Conservation (phyloP, 2,888 invertebrate genomes). For the Entomobrya multifasciata region DNA sequence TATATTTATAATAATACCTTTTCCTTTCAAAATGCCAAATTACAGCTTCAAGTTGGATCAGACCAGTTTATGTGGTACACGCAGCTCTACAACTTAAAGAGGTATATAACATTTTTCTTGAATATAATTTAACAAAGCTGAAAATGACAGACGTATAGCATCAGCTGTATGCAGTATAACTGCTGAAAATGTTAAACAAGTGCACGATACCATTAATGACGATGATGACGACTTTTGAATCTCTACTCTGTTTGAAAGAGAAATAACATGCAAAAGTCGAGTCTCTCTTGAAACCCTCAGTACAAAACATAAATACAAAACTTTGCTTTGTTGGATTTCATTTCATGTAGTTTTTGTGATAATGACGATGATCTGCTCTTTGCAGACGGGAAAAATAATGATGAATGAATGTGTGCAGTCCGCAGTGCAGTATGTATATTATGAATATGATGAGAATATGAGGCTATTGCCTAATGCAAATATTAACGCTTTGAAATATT, state of each 20-base stretch:
- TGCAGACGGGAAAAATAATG: conserved; percentile 2
- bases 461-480: neutral
- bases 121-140: neutral
- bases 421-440: neutral
- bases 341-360: neutral
- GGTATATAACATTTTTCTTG: neutral
- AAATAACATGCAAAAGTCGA: neutral
- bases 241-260: conserved; percentile 7
- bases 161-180: conserved; percentile 27
- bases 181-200: neutral
- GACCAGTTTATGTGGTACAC: conserved; percentile 38
- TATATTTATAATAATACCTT: conserved; percentile 33
- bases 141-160: conserved; percentile 1
- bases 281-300: neutral
- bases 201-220: neutral
- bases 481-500: neutral
- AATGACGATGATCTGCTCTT: neutral
- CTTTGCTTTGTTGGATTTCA: too few relatives aligned
- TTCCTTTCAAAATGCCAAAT: conserved; percentile 39
- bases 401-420: conserved; percentile 8
- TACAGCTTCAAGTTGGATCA: conserved; percentile 22
- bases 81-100: neutral
- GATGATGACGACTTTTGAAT: conserved; percentile 22
- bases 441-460: conserved; percentile 9
- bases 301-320: too few relatives aligned